Conservation (phyloP, 2,113 vertebrate genomes). For the Paedocypris sp. region DNA sequence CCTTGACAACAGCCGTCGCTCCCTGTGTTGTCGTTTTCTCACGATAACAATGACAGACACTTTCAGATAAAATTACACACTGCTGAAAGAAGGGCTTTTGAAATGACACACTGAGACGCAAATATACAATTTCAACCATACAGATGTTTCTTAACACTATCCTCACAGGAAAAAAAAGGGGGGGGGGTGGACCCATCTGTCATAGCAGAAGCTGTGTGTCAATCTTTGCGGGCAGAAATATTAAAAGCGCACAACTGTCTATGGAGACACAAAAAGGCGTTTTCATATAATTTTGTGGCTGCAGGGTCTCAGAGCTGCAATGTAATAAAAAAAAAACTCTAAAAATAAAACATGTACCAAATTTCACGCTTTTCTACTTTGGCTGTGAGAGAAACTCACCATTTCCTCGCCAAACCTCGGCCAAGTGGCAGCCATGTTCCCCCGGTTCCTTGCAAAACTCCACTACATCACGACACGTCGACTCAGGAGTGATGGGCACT, state of each 20-base stretch:
- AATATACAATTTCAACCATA: background rate
- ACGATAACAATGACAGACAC: background rate
- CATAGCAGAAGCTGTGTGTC: background rate
- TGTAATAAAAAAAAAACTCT: too few species aligned
- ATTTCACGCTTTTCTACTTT: too few species aligned
- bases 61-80: constrained; percentile 1
- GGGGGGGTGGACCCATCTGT: background rate
- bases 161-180: background rate
- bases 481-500: constrained; percentile 97
- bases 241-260: background rate
- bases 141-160: constrained; percentile 1
- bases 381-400: constrained; percentile 56
- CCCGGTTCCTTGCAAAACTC: constrained; percentile 98
- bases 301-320: too few species aligned
- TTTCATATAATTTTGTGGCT: too few species aligned
- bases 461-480: constrained; percentile 90
- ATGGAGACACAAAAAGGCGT: too few species aligned
- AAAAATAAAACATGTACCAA: too few species aligned
- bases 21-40: too few species aligned
- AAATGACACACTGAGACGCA: background rate
- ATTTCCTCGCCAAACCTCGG: constrained; percentile 94
- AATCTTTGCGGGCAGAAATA: background rate
- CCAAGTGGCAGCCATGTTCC: constrained; percentile 92
- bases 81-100: constrained; percentile 6
- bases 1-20: background rate